A percentile compares a stretch with the other conserved stretches of the same genome.
phyloP scores from a whole-genome alignment of 2,113 vertebrate genomes.

The Anoura caudifer region DNA sequence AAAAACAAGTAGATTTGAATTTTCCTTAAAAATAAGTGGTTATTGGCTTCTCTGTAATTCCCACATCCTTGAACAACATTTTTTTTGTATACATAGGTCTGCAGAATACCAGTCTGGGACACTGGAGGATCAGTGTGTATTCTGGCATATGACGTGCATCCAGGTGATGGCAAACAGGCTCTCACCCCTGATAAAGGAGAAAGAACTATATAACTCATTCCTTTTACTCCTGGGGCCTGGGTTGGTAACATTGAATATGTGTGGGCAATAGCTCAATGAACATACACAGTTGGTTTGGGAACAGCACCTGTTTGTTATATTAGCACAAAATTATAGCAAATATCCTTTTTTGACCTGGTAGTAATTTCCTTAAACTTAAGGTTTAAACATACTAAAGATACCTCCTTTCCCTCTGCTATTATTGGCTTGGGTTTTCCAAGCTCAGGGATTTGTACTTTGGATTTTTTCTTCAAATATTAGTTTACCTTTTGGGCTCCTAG shows the following conservation, averaged over 20 bases:
- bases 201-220: background rate
- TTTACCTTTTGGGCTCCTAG: conserved; percentile 10
- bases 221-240: background rate
- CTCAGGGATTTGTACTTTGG: background rate
- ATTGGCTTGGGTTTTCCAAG: background rate
- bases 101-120: background rate
- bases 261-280: background rate
- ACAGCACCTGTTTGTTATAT: background rate
- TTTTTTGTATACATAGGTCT: background rate
- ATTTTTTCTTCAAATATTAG: conserved; percentile 11
- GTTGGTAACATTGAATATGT: background rate
- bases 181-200: background rate
- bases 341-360: background rate
- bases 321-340: background rate
- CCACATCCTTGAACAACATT: background rate
- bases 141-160: background rate
- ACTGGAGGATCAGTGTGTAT: background rate
- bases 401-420: background rate
- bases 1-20: conserved; percentile 16
- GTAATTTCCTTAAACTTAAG: conserved; percentile 1
- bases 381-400: background rate
- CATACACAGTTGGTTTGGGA: background rate
- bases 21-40: background rate
- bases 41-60: background rate
- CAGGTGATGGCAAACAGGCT: background rate